These are phyloP conservation scores for Copidosoma floridanum DNA, from an alignment of 1,140 invertebrate species.

Conservation along the genomic window DNA sequence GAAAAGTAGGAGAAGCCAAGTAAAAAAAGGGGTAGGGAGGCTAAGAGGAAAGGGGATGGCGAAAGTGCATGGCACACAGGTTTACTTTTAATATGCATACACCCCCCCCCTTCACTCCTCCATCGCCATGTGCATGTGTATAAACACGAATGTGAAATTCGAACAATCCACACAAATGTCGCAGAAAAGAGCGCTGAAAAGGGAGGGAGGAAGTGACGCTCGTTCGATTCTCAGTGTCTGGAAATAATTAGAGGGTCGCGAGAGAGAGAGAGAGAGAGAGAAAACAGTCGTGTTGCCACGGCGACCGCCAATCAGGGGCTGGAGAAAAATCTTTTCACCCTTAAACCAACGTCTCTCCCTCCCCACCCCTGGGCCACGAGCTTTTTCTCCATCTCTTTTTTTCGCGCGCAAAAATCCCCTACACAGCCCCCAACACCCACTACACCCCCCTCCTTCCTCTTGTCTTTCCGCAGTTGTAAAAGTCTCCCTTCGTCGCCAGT, in stretches of 20 bases:
- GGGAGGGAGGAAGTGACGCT: constrained; percentile 34
- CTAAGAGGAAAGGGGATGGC: background rate
- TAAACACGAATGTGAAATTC: background rate
- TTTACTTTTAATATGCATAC: too few relatives aligned
- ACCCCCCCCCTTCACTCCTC: too few relatives aligned
- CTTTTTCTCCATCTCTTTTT: constrained; percentile 17
- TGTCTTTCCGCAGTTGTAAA: background rate
- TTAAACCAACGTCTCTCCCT: constrained; percentile 38
- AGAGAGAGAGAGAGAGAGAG: constrained; percentile 36
- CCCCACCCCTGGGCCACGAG: constrained; percentile 4
- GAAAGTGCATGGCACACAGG: too few relatives aligned
- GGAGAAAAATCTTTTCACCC: constrained; percentile 57
- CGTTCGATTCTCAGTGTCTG: constrained; percentile 60
- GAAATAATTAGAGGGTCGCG: constrained; percentile 58
- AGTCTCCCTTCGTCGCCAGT: background rate
- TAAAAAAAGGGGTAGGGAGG: background rate
- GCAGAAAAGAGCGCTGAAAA: background rate
- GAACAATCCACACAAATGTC: background rate
- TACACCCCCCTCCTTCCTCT: constrained; percentile 11
- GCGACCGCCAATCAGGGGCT: constrained; percentile 58
- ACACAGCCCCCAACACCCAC: too few relatives aligned
- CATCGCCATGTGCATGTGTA: too few relatives aligned
- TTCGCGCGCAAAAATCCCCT: too few relatives aligned
- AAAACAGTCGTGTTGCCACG: constrained; percentile 48
- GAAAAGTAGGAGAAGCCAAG: too few relatives aligned